Conservation (phyloP, 2,888 invertebrate species). For the Hipparchia sbordonii region DNA sequence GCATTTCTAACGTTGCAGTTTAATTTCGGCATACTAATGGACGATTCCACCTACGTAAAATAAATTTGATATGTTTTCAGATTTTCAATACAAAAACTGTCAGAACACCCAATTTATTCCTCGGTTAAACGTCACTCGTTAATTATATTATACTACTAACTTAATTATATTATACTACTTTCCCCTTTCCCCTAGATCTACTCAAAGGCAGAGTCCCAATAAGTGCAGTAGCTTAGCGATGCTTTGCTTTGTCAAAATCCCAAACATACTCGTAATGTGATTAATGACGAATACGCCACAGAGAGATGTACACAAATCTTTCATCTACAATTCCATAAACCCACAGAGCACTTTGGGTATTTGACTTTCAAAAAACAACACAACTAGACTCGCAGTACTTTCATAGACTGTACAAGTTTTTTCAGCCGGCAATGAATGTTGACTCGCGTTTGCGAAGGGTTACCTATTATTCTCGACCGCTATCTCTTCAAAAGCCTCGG, state of each 20-base stretch:
- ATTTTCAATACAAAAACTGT: too few relatives aligned
- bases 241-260: too few relatives aligned
- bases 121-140: too few relatives aligned
- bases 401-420: constrained; percentile 17
- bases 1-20: constrained; percentile 48
- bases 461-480: constrained; percentile 43
- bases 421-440: constrained; percentile 36
- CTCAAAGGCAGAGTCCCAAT: too few relatives aligned
- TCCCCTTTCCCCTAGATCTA: too few relatives aligned
- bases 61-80: too few relatives aligned
- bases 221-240: too few relatives aligned
- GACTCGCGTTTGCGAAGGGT: constrained; percentile 36
- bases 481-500: constrained; percentile 44
- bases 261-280: too few relatives aligned
- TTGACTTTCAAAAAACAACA: constrained; percentile 9
- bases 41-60: too few relatives aligned
- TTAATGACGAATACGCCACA: too few relatives aligned
- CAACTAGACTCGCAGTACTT: not conserved
- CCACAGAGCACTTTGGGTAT: not conserved
- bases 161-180: not conserved
- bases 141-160: too few relatives aligned
- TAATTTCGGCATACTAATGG: not conserved
- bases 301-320: not conserved
- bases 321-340: not conserved
- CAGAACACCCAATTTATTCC: too few relatives aligned